Base-by-base conservation (phyloP, 2,888 invertebrate genomes). In the Opisthograptis luteolata region DNA sequence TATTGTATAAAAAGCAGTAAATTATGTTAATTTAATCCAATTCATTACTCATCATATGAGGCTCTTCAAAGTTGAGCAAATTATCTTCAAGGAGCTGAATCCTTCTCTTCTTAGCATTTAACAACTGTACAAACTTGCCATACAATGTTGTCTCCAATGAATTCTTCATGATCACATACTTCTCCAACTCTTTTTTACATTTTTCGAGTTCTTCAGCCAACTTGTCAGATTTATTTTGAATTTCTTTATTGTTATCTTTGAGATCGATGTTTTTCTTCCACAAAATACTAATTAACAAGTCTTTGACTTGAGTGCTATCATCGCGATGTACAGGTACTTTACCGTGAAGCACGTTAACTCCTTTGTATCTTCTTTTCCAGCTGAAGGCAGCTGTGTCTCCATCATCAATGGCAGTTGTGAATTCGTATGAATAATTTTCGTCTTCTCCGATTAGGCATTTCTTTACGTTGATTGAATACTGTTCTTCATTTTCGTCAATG, bases 31-130 rank as follows among this genome's bases (percentile, higher is more conserved):
- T 25, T 2, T 3, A 32, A 32, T 52, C 42, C 14, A 47, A 9
- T 25, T 52, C 45, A 28, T 9, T 37, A 20, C 9, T 1, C 34
- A 43, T 34, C 1, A 27, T 15, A 41, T 41, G 55, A 5, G 42
- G 9, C 6, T 59, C 55, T 2, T 54, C 49, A 22, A 64, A 57
- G n/a, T 68, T 73, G 8, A 66, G 60, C 34, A 87, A 43, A 30
- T 67, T 67, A 12, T 79, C 73, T 69, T 89, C 83, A 14, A 90
- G 65, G 5, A 78, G 28, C 31, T 73, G 55, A 41, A 89, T 87
- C 55, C 84, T 75, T 47, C 60, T 72, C 56, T 89, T 89, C 54
- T 89, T 89, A 7, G 75, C 61, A 65, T 88, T 88, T 14, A 89
- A 61, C 20, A 89, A 48, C 36, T 80, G 72, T 0, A 80, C 60